A percentile compares a stretch with the other conserved stretches of the same genome.
Evolutionary conservation across 2,113 vertebrate species (phyloP).

Genomic region (Brachirus orientalis): DNA sequence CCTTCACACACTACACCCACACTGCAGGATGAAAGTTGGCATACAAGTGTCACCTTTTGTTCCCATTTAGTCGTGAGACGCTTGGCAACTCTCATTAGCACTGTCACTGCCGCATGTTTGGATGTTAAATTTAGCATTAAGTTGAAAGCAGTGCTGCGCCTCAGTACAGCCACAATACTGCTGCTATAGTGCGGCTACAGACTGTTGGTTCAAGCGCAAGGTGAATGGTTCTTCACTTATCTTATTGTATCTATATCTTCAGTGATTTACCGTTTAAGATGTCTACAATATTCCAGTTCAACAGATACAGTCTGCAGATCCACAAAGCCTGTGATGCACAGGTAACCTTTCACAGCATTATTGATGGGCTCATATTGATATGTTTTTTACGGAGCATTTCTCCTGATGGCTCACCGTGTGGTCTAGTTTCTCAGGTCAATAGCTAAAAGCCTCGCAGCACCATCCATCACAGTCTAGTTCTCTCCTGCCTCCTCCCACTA

Average conservation of each 20-base stretch:
- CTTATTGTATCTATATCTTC: neutral
- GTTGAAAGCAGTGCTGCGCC: neutral
- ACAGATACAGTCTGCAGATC: constrained; percentile 18
- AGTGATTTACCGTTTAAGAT: neutral
- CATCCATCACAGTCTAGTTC: constrained; percentile 66
- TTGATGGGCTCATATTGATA: constrained; percentile 45
- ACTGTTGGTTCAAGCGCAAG: neutral
- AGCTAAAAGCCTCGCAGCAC: constrained; percentile 61
- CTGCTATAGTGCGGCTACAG: neutral
- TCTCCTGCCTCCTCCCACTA: constrained; percentile 36
- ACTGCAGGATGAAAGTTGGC: neutral
- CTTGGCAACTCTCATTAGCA: neutral
- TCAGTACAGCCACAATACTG: neutral
- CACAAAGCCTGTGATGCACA: constrained; percentile 21
- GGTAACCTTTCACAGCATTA: constrained; percentile 47
- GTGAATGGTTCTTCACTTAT: neutral
- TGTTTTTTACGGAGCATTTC: constrained; percentile 52
- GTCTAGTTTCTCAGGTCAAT: constrained; percentile 58
- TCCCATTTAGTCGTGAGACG: neutral
- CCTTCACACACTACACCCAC: neutral
- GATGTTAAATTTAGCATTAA: neutral
- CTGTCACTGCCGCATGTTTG: neutral
- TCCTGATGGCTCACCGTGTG: constrained; percentile 47
- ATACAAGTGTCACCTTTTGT: neutral
- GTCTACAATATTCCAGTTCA: constrained; percentile 14